Conservation (phyloP, 2,113 vertebrate species). For the Todiramphus saurophagus region DNA sequence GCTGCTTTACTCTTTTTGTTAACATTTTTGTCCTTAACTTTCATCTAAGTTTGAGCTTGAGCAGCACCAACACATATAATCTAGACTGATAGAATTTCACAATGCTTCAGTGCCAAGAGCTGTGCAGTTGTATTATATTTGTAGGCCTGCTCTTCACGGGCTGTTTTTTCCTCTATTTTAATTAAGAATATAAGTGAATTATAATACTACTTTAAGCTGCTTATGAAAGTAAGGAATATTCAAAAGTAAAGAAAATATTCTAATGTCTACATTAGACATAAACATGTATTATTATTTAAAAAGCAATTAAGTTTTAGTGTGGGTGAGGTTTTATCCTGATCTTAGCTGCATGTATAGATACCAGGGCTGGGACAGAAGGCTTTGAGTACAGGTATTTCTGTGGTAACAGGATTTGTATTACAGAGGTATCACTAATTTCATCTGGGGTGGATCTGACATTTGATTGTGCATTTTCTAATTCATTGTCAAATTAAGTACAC, state of each 20-base stretch:
- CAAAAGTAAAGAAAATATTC: not conserved
- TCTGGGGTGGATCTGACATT: not conserved
- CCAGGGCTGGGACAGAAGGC: not conserved
- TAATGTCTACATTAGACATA: not conserved
- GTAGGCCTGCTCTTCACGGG: not conserved
- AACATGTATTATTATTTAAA: not conserved
- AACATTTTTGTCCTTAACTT: slow-evolving; percentile 8
- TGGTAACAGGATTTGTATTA: not conserved
- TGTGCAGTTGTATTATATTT: not conserved
- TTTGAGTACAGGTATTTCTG: not conserved
- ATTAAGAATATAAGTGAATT: not conserved
- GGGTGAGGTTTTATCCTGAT: accelerated
- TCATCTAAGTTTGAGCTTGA: not conserved
- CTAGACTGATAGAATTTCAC: not conserved
- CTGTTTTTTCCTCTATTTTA: not conserved
- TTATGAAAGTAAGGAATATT: not conserved
- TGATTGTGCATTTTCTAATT: not conserved
- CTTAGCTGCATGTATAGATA: not conserved
- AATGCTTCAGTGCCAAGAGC: not conserved
- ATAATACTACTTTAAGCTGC: not conserved
- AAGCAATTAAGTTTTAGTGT: not conserved
- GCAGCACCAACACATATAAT: not conserved
- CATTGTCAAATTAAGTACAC: not conserved
- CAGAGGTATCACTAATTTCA: not conserved
- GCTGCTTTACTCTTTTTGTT: not conserved